These are phyloP conservation scores for Heliconius aoede DNA, from an alignment of 2,888 invertebrate species.

Conservation along the genomic window DNA sequence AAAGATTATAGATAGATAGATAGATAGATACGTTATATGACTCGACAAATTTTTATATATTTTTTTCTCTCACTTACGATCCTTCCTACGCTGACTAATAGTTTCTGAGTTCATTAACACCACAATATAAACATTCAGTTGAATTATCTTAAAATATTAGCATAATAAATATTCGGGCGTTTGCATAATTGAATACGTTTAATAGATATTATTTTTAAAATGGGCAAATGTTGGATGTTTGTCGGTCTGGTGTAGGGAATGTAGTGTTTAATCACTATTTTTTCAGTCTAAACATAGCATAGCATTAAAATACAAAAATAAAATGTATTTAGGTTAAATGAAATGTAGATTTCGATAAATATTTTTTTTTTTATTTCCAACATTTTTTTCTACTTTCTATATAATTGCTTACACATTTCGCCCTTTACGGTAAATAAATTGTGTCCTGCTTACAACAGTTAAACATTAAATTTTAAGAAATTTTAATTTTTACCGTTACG, in stretches of 20 bases:
- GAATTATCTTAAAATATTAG: neutral
- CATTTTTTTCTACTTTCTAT: neutral
- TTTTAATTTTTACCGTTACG: neutral
- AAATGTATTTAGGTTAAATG: too few relatives aligned
- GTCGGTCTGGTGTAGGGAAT: neutral
- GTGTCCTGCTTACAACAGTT: neutral
- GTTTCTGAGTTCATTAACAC: slow-evolving; percentile 25
- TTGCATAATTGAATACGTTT: slow-evolving; percentile 12
- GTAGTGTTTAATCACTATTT: neutral
- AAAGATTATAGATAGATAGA: slow-evolving; percentile 65
- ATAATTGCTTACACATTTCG: neutral
- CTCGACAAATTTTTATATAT: slow-evolving; percentile 67
- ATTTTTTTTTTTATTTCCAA: neutral
- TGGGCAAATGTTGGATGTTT: neutral
- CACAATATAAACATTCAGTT: neutral
- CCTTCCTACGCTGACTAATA: slow-evolving; percentile 28
- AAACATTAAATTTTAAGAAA: neutral
- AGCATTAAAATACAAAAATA: too few relatives aligned
- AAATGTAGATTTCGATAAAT: too few relatives aligned
- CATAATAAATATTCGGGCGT: slow-evolving; percentile 11
- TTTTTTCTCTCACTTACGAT: slow-evolving; percentile 56
- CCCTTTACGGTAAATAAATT: neutral
- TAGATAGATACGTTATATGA: slow-evolving; percentile 71
- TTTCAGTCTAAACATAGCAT: too few relatives aligned
- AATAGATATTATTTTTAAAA: neutral